Conservation (phyloP, 2,888 invertebrate species). For the Spodoptera picta region DNA sequence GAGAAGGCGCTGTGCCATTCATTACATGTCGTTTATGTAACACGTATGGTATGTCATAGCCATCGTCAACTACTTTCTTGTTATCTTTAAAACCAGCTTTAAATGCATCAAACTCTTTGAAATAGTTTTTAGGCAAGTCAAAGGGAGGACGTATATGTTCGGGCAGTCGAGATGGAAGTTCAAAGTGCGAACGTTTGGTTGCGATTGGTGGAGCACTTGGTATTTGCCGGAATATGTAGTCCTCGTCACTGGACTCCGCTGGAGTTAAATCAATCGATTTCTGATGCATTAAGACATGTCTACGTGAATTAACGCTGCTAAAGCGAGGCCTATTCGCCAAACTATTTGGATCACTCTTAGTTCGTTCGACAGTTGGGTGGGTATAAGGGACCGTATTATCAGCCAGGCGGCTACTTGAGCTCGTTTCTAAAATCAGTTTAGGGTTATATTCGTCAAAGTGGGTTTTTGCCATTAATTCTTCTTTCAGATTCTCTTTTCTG, state of each 20-base stretch:
- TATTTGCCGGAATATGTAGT: slow-evolving; percentile 93
- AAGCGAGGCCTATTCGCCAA: slow-evolving; percentile 92
- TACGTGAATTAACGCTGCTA: slow-evolving; percentile 92
- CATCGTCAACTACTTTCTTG: slow-evolving; percentile 85
- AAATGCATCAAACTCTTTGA: slow-evolving; percentile 90
- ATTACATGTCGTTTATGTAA: slow-evolving; percentile 95
- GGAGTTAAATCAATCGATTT: slow-evolving; percentile 95
- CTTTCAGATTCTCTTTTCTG: slow-evolving; percentile 89
- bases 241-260: slow-evolving; percentile 95
- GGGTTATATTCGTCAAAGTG: slow-evolving; percentile 93
- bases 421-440: slow-evolving; percentile 87
- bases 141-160: slow-evolving; percentile 91
- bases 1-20: slow-evolving; percentile 93
- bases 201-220: slow-evolving; percentile 92
- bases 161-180: slow-evolving; percentile 87
- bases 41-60: slow-evolving; percentile 94
- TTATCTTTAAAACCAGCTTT: slow-evolving; percentile 86
- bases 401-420: slow-evolving; percentile 85
- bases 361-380: slow-evolving; percentile 93
- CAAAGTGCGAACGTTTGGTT: slow-evolving; percentile 92
- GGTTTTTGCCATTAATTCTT: slow-evolving; percentile 90
- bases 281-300: slow-evolving; percentile 94
- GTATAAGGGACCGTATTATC: slow-evolving; percentile 88
- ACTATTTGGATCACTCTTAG: slow-evolving; percentile 95
- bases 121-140: slow-evolving; percentile 92